Evolutionary conservation across 1,140 invertebrate genomes (phyloP), one percentile per base, ranked within the genome.

Genomic region (Stegodyphus mimosarum): DNA sequence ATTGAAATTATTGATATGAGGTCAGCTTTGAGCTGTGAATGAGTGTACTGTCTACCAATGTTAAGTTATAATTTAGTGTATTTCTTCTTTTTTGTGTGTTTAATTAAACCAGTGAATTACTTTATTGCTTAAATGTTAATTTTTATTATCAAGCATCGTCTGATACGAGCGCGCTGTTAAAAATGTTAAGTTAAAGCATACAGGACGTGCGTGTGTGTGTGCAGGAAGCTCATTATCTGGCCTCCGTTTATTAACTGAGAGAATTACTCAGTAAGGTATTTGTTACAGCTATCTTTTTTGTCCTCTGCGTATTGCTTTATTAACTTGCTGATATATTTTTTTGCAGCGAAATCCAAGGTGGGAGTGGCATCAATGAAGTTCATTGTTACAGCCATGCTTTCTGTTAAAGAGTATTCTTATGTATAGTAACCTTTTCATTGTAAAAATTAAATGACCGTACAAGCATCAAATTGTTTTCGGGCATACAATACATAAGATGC

Each of bases 1-100:
- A 83, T 83, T 83, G 70, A 83, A 83, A 83, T 83, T 83, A 83
- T 83, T 83, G 79, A 83, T 83, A 83, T 83, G 79, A 83, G 79
- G 79, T 83, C 79, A 83, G 79, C 79, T 76, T 64, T 53, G 77
- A 73, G 79, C 79, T 73, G 73, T 83, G 79, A 73, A 66, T 72
- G 55, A 74, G 49, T 83, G 15, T 80, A 52, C 60, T 74, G 79
- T 83, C 70, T 83, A 55, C 69, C 33, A 51, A 73, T 83, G 71
- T 83, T 73, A 73, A 53, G 63, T 83, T 83, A 73, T 73, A 63
- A 63, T 83, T 83, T 74, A 60, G 55, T 66, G 64, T 55, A 49
- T 83, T 67, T 11, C 60, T 77, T 55, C 10, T 55, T 83, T 72
- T 83, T 83, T 33, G 71, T 55, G 55, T 64, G 71, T 83, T 79